Percentiles rank a stretch among this genome's conserved stretches.
Evolutionary conservation across 2,113 vertebrate genomes (phyloP).

Genomic region (Romanogobio albipinnatus): DNA sequence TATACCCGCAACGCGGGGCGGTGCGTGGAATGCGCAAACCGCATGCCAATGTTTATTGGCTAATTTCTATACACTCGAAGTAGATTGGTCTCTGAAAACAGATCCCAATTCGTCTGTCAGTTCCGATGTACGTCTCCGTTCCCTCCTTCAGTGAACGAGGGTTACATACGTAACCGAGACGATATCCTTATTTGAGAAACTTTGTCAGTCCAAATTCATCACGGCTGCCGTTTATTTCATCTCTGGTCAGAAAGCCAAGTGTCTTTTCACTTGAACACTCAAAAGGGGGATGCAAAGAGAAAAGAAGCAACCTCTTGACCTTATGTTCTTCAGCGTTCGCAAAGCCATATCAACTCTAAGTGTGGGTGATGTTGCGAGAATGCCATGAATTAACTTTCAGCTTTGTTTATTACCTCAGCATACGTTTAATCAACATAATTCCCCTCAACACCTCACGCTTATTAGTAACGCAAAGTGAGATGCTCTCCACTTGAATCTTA

Average conservation of each 20-base stretch:
- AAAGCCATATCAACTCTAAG: neutral
- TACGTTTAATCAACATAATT: slow-evolving; percentile 21
- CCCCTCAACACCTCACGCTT: slow-evolving; percentile 4
- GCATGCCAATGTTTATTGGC: no score
- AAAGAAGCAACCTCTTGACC: slow-evolving; percentile 4
- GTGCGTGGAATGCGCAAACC: no score
- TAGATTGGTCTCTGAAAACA: no score
- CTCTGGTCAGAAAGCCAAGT: slow-evolving; percentile 13
- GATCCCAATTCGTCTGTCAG: no score
- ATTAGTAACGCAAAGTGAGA: slow-evolving; percentile 20
- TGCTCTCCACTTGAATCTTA: neutral
- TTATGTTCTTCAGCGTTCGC: neutral
- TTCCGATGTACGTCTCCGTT: no score
- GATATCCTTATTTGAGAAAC: slow-evolving; percentile 43
- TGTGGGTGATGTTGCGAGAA: neutral
- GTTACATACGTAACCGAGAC: no score
- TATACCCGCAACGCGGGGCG: no score
- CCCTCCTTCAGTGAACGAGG: no score
- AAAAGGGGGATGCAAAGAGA: neutral
- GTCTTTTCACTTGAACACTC: neutral
- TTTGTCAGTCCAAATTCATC: slow-evolving; percentile 36
- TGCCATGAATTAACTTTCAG: slow-evolving; percentile 5
- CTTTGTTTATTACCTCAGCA: slow-evolving; percentile 9
- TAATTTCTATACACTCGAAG: no score
- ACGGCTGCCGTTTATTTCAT: neutral